Evolutionary conservation across 2,113 vertebrate genomes (phyloP).

Genomic region (Daphoenositta chrysoptera): DNA sequence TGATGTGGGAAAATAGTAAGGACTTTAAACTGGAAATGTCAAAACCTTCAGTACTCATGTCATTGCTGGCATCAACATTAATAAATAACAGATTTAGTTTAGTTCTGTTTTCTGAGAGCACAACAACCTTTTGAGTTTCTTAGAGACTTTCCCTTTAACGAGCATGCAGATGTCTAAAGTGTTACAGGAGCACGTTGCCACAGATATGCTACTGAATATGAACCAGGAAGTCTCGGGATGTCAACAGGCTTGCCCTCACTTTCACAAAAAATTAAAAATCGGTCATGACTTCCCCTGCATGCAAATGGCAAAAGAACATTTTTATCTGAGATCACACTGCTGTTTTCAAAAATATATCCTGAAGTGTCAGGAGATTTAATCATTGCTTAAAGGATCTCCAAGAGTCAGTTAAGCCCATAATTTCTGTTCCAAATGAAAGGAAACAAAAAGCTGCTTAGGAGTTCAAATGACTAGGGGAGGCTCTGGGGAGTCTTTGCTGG

Average conservation of each 20-base stretch:
- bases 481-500: background rate
- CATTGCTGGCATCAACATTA: background rate
- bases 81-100: slow-evolving; percentile 2
- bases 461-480: background rate
- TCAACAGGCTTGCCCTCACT: background rate
- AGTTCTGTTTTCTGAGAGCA: background rate
- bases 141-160: background rate
- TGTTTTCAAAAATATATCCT: background rate
- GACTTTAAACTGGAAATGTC: background rate
- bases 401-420: background rate
- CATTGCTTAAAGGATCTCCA: background rate
- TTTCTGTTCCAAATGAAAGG: background rate
- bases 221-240: slow-evolving; percentile 24
- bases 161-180: background rate
- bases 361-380: background rate
- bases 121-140: background rate
- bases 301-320: background rate
- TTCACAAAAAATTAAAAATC: slow-evolving; percentile 39
- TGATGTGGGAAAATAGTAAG: background rate
- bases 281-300: background rate
- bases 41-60: background rate
- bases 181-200: background rate
- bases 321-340: background rate
- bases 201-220: background rate
- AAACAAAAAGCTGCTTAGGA: slow-evolving; percentile 18